Base-by-base conservation (phyloP, 2,113 vertebrate species). In the Brevimyrus niger region DNA sequence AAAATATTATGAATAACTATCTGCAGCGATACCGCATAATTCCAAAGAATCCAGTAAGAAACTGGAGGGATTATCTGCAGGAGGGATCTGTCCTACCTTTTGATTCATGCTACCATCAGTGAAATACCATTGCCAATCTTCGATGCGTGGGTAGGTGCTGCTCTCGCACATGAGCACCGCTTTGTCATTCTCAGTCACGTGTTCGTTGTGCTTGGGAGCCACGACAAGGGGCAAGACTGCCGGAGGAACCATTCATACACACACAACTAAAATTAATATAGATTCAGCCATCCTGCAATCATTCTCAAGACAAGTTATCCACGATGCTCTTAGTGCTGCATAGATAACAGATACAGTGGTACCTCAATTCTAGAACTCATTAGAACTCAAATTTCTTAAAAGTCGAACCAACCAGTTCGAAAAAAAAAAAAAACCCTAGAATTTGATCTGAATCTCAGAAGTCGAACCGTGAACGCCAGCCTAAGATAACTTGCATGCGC, bases 171-270 rank as follows among this genome's bases (percentile, higher is more conserved):
- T 88, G 92, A 99, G 91, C 8, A 93, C 89, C 0, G 92, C 95
- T 0, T 92, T 93, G 94, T 98, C 98, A 0, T 95, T 94, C 92
- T 99, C 98, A 0, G 97, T 98, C 3, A 94, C 96, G 0, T 98
- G 96, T 91, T 98, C 98, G 0, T 96, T 97, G 89, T 96, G 97
- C 94, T 97, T 99, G 91, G 94, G 94, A 0, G 96, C 93, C 0
- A 0, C 1, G n/a, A 99, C 94, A 1, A 94, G 94, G 1, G 97
- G 97, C 0, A 3, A 0, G 1, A 95, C 98, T 99, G 86, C 17
- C 58, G 13, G 0, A 1, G 38, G 61, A 11, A n/a, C 82, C 82
- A 84, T 3, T 47, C 82, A n/a, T 44, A 84, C 82, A n/a, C 42
- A 61, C 13, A 31, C n/a, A n/a, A 10, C 69, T 83, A 9, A 23